These are phyloP conservation scores for Acanthochromis polyacanthus DNA, from an alignment of 2,113 vertebrate species.

Conservation along the genomic window DNA sequence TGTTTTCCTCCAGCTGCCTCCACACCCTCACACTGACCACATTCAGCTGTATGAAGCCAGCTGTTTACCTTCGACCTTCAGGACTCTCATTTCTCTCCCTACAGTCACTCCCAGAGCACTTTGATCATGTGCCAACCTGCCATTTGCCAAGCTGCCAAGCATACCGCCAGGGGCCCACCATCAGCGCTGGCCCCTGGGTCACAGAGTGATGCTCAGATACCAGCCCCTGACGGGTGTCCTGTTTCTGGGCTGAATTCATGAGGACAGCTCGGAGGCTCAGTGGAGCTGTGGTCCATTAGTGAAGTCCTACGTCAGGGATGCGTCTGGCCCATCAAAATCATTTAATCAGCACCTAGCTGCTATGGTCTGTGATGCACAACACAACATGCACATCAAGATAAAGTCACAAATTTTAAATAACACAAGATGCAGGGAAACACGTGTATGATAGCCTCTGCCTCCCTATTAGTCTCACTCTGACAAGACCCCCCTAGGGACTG, in stretches of 20 bases:
- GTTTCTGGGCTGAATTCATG: slow-evolving; percentile 41
- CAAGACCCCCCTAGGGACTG: slow-evolving; percentile 20
- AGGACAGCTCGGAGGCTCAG: slow-evolving; percentile 32
- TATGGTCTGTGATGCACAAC: background rate
- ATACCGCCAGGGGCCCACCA: slow-evolving; percentile 48
- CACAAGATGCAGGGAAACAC: background rate
- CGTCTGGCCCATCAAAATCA: slow-evolving; percentile 18
- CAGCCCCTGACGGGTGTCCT: slow-evolving; percentile 56
- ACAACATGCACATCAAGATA: slow-evolving; percentile 2
- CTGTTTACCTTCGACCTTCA: slow-evolving; percentile 71
- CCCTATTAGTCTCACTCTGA: slow-evolving; percentile 36
- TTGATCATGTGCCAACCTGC: slow-evolving; percentile 51
- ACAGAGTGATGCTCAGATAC: slow-evolving; percentile 27
- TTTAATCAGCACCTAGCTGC: background rate
- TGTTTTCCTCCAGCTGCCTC: background rate
- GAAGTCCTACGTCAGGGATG: slow-evolving; percentile 9
- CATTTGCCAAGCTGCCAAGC: slow-evolving; percentile 57
- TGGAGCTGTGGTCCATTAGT: slow-evolving; percentile 62
- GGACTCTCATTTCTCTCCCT: slow-evolving; percentile 1
- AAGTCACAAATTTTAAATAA: slow-evolving; percentile 18
- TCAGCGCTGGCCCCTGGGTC: slow-evolving; percentile 41
- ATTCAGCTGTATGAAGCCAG: slow-evolving; percentile 43
- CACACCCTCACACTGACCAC: slow-evolving; percentile 11
- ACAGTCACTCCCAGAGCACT: slow-evolving; percentile 21
- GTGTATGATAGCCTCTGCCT: background rate